These are phyloP conservation scores for Arvicanthis niloticus DNA, from an alignment of 2,113 vertebrate species.

Conservation along the genomic window DNA sequence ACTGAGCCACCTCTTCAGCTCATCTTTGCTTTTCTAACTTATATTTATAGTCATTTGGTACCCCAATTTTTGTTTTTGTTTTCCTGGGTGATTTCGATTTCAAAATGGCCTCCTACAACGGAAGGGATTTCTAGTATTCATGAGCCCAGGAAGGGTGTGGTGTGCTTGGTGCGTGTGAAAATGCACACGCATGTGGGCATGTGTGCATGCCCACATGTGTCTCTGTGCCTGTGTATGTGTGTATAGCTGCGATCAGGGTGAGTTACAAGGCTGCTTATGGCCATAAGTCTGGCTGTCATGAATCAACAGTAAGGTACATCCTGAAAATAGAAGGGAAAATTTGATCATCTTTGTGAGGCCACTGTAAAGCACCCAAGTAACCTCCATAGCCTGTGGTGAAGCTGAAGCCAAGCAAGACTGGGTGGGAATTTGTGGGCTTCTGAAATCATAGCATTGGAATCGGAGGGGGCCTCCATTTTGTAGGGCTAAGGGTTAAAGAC, in stretches of 20 bases:
- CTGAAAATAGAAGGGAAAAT: background rate
- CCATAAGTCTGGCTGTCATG: background rate
- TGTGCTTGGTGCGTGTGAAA: too few species aligned
- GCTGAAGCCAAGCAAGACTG: background rate
- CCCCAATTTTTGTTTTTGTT: background rate
- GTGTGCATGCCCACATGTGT: too few species aligned
- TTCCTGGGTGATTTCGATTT: background rate
- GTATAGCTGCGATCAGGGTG: background rate
- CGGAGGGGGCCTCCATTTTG: background rate
- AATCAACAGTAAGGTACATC: background rate
- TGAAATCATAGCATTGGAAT: background rate
- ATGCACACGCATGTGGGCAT: too few species aligned
- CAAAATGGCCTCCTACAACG: background rate
- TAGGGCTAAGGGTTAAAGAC: background rate
- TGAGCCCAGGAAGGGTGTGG: background rate
- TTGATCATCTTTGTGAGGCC: background rate
- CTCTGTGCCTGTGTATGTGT: too few species aligned
- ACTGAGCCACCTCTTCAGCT: background rate
- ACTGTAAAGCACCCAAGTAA: background rate
- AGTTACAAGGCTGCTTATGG: background rate
- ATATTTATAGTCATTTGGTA: background rate
- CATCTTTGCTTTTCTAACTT: background rate
- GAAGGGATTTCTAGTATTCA: background rate
- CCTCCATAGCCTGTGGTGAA: background rate
- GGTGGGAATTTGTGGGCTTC: background rate